phyloP scores from a whole-genome alignment of 2,113 vertebrate genomes.

The Odontophorus gujanensis region DNA sequence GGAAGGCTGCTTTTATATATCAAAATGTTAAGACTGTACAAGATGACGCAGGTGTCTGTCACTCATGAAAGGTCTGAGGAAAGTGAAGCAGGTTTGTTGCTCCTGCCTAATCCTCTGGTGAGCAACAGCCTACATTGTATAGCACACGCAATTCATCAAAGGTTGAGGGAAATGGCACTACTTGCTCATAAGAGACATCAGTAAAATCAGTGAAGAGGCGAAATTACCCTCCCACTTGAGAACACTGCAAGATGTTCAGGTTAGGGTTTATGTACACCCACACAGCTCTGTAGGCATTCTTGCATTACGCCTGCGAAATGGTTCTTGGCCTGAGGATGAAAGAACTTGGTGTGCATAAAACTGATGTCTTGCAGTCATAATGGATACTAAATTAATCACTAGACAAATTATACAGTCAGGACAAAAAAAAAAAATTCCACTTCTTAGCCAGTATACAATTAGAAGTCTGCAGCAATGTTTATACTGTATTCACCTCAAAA shows the following conservation, averaged over 20 bases:
- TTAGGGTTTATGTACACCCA: conserved; percentile 47
- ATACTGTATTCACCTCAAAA: not conserved
- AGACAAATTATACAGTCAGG: not conserved
- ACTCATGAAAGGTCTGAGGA: conserved; percentile 28
- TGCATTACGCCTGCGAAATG: conserved; percentile 28
- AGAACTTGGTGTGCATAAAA: conserved; percentile 5
- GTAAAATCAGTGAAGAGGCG: conserved; percentile 48
- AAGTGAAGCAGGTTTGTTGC: conserved; percentile 49
- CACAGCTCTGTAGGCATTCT: conserved; percentile 16
- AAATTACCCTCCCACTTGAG: conserved; percentile 46
- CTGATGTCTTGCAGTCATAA: conserved; percentile 20
- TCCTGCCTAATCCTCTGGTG: conserved; percentile 57
- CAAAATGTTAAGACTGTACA: conserved; percentile 5
- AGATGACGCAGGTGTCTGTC: conserved; percentile 24
- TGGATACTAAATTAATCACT: conserved; percentile 32
- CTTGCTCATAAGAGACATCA: conserved; percentile 55
- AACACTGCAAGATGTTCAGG: conserved; percentile 54
- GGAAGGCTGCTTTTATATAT: not conserved
- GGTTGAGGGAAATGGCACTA: conserved; percentile 28
- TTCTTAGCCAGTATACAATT: conserved; percentile 29
- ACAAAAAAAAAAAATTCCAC: not conserved
- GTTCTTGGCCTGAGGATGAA: conserved; percentile 27
- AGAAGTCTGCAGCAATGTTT: not conserved
- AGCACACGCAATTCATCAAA: conserved; percentile 28
- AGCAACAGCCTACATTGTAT: conserved; percentile 41